These are phyloP conservation scores for Lamproptera curius DNA, from an alignment of 2,888 invertebrate genomes.

Conservation along the genomic window DNA sequence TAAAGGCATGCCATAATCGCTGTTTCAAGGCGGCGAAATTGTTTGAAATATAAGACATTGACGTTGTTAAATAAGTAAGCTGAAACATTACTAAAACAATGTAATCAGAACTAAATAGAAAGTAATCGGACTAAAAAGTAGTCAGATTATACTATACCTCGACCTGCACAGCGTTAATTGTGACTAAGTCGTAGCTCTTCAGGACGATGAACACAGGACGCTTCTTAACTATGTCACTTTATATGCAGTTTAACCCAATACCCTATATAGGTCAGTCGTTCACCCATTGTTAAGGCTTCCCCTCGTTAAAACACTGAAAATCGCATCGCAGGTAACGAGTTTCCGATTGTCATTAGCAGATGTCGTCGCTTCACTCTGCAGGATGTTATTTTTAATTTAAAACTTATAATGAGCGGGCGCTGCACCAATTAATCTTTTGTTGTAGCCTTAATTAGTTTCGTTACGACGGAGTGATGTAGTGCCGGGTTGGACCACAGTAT, in stretches of 20 bases:
- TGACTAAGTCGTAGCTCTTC: neutral
- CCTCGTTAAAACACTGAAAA: slow-evolving; percentile 29
- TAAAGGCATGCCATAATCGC: no score
- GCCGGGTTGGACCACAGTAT: no score
- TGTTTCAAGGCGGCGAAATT: no score
- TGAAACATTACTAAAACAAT: no score
- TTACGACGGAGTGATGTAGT: slow-evolving; percentile 22
- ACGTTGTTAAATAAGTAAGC: no score
- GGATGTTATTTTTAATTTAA: slow-evolving; percentile 20
- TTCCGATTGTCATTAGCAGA: slow-evolving; percentile 24
- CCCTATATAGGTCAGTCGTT: slow-evolving; percentile 30
- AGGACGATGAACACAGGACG: no score
- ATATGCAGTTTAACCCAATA: slow-evolving; percentile 61
- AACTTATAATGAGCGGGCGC: slow-evolving; percentile 20
- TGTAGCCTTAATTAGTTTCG: slow-evolving; percentile 19
- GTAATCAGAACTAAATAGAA: no score
- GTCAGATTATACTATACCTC: neutral
- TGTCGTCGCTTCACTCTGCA: slow-evolving; percentile 8
- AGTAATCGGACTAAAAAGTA: no score
- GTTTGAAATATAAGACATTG: no score
- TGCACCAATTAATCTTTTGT: slow-evolving; percentile 19
- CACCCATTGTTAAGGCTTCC: slow-evolving; percentile 28
- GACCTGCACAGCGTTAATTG: neutral
- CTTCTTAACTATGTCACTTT: no score
- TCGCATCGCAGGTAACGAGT: slow-evolving; percentile 28